These are phyloP conservation scores for Pseudococcus jackbeardsleyi DNA, from an alignment of 2,888 invertebrate species.

Conservation along the genomic window DNA sequence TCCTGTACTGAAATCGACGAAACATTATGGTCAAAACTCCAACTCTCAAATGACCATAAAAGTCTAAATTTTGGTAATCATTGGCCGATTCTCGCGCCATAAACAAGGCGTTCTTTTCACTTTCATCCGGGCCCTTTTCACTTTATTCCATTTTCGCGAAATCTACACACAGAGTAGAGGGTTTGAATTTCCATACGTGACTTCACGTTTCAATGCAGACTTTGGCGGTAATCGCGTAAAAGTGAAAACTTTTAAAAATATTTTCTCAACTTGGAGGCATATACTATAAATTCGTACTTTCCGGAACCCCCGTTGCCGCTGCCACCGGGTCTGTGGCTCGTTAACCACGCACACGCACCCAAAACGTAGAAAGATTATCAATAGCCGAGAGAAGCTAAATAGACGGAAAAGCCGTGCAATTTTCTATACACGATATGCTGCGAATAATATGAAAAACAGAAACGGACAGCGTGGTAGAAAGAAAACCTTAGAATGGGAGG, in stretches of 20 bases:
- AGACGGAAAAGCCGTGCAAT: constrained; percentile 6
- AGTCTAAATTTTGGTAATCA: constrained; percentile 7
- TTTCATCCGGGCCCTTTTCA: background rate
- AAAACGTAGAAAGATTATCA: constrained; percentile 11
- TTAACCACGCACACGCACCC: background rate
- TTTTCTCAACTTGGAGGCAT: constrained; percentile 21
- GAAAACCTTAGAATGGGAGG: background rate
- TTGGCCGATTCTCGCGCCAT: background rate
- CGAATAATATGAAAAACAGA: constrained; percentile 13
- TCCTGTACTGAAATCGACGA: background rate
- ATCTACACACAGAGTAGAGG: background rate
- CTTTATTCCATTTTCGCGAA: background rate
- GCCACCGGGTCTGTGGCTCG: background rate
- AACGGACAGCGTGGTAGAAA: background rate
- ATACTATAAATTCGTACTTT: background rate
- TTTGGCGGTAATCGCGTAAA: constrained; percentile 21
- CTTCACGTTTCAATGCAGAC: constrained; percentile 17
- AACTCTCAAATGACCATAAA: background rate
- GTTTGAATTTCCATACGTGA: constrained; percentile 31
- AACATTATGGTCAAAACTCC: background rate
- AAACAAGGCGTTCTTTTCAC: background rate
- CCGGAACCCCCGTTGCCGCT: background rate
- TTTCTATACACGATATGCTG: background rate
- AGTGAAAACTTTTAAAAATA: constrained; percentile 35
- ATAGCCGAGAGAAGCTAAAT: background rate